These are phyloP conservation scores for Gambelia wislizenii DNA, from an alignment of 2,797 vertebrate genomes.

Conservation along the genomic window DNA sequence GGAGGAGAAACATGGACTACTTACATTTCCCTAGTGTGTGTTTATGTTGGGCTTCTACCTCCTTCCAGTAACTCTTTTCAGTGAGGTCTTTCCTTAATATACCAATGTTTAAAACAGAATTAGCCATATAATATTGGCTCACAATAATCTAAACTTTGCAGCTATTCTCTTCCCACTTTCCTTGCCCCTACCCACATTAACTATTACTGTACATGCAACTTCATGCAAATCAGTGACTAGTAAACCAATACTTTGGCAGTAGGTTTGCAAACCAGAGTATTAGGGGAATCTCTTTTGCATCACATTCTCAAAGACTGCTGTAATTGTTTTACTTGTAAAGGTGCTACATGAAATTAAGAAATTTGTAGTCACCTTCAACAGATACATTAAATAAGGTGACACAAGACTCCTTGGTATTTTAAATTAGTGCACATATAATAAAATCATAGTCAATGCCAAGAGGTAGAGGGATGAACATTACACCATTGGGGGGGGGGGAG, in stretches of 20 bases:
- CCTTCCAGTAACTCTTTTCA: neutral
- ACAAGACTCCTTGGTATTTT: neutral
- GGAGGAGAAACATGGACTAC: neutral
- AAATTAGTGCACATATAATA: neutral
- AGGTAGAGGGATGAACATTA: too few relatives aligned
- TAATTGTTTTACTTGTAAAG: neutral
- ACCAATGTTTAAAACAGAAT: neutral
- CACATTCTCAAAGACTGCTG: neutral
- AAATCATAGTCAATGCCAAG: neutral
- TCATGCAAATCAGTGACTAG: too few relatives aligned
- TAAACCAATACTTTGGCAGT: too few relatives aligned
- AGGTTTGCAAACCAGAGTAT: neutral
- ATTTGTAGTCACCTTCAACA: neutral
- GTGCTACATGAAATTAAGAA: neutral
- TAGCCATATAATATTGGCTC: neutral
- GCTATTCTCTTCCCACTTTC: too few relatives aligned
- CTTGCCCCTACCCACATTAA: neutral
- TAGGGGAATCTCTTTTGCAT: neutral
- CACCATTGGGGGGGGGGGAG: too few relatives aligned
- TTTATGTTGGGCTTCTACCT: neutral
- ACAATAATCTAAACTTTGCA: neutral
- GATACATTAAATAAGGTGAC: neutral
- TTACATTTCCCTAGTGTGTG: neutral
- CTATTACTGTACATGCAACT: too few relatives aligned
- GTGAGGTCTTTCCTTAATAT: neutral